Base-by-base conservation (phyloP, 2,113 vertebrate genomes). In the Sorex araneus region DNA sequence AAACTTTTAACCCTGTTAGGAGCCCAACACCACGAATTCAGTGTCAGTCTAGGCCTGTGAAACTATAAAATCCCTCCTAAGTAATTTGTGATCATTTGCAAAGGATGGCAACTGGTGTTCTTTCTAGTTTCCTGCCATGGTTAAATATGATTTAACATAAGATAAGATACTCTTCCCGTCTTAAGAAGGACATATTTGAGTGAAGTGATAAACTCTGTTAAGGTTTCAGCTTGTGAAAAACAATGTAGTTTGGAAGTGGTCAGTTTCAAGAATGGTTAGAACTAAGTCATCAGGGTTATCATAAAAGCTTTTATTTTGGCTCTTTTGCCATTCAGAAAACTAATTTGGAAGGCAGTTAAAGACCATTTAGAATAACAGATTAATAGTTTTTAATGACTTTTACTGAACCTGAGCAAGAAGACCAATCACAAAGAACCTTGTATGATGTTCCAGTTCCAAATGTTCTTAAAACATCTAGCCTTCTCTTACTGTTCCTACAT, bases 361-460 rank as follows among this genome's bases (percentile, higher is more conserved):
- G 66, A 83, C 57, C 66, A 89, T 30, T 90, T 34, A 36, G 30
- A 76, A 89, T 79, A 90, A 54, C 23, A 66, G 75, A 93, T 60
- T 57, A 63, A 10, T 1, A 78, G 25, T 74, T 86, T 57, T 28
- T 30, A 78, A 86, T 60, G 13, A 64, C 13, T 50, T 30, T 76
- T 83, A 73, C 40, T 50, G 10, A 66, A 50, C 36, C 30, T 34
- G 8, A 89, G 50, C 25, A 27, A 67, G 30, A 90, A 86, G 34
- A 40, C 23, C 18, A 23, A 2, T 69, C 18, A 16, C 23, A 69
- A 45, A 43, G 23, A 54, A n/a, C 18, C 45, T 40, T 54, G 7
- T 1, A 2, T 77, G 32, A 60, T 28, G 19, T 32, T 43, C 21
- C 5, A 32, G 21, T 43, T 82, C 30, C 23, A 45, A 84, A 40